These are phyloP conservation scores for Lycodopsis pacificus DNA, from an alignment of 2,797 vertebrate species.

Conservation along the genomic window DNA sequence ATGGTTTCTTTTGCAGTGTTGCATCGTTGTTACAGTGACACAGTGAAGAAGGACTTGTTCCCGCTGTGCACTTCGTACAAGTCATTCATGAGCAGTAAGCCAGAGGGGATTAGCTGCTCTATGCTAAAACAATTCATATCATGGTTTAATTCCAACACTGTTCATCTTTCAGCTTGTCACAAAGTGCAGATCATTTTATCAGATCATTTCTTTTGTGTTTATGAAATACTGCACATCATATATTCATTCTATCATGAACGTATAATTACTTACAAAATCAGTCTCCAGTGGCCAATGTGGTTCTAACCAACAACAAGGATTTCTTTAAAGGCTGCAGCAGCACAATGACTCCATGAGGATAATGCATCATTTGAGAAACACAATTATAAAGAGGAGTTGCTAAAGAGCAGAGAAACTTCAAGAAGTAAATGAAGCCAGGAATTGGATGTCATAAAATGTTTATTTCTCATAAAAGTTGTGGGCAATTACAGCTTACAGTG, in stretches of 20 bases:
- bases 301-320: constrained; percentile 2
- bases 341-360: constrained; percentile 5
- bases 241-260: neutral
- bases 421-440: constrained; percentile 27
- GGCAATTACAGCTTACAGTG: constrained; percentile 19
- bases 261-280: neutral
- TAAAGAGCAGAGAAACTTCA: constrained; percentile 12
- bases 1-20: no score
- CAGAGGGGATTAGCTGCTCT: neutral
- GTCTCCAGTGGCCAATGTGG: constrained; percentile 1
- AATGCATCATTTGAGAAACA: constrained; percentile 22
- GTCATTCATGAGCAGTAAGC: neutral
- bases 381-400: neutral
- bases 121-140: neutral
- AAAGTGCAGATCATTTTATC: constrained; percentile 16
- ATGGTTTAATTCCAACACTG: neutral
- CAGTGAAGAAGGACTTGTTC: neutral
- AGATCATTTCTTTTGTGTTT: neutral
- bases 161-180: constrained; percentile 6
- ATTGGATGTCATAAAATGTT: constrained; percentile 32
- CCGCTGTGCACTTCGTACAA: neutral
- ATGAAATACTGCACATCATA: neutral
- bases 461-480: constrained; percentile 31
- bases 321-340: constrained; percentile 28
- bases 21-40: no score